Conservation (phyloP, 2,888 invertebrate species). For the Acanthosepion lycidas region DNA sequence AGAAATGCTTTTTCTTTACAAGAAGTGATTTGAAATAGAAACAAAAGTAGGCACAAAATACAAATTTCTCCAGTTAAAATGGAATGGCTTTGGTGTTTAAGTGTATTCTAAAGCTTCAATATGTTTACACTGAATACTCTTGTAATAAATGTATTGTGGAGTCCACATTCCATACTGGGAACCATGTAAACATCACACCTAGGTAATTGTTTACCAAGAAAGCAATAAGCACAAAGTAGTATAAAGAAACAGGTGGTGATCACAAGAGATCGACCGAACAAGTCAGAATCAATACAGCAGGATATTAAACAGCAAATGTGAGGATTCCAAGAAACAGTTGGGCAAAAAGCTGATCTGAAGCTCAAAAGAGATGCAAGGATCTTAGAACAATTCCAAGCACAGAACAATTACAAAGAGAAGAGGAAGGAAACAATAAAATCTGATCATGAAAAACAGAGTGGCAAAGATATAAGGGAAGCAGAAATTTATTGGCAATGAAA, state of each 20-base stretch:
- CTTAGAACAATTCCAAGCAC: background rate
- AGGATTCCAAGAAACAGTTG: background rate
- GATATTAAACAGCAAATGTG: constrained; percentile 4
- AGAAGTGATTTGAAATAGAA: background rate
- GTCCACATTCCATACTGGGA: background rate
- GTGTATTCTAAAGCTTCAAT: background rate
- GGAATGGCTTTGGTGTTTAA: background rate
- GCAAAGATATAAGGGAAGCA: background rate
- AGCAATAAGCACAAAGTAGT: background rate
- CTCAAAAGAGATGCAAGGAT: background rate
- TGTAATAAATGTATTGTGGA: background rate
- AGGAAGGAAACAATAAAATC: background rate
- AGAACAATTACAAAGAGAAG: background rate
- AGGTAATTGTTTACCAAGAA: background rate
- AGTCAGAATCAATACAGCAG: background rate
- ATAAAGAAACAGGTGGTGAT: constrained; percentile 17
- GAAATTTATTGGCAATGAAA: background rate
- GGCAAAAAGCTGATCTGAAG: background rate
- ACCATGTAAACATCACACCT: background rate
- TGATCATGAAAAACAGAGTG: background rate
- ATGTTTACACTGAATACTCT: background rate
- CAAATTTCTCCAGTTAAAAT: background rate
- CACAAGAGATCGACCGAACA: background rate
- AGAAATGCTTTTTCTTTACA: background rate
- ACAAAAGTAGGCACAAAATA: background rate